Evolutionary conservation across 2,797 vertebrate genomes (phyloP).

Genomic region (Octomys mimax): DNA sequence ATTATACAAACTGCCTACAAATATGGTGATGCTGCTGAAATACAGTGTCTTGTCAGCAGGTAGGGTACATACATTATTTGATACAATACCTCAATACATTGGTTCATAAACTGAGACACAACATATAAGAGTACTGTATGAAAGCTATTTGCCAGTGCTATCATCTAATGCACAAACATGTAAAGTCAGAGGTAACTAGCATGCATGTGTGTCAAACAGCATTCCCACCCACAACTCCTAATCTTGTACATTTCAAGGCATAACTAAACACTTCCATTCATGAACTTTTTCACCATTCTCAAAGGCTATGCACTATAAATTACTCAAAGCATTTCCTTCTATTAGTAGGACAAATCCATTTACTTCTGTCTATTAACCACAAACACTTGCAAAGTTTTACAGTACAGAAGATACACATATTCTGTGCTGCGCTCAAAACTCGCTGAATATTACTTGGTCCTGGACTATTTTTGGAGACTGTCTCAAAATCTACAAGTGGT

Average conservation of each 20-base stretch:
- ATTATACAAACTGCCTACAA: slow-evolving; percentile 22
- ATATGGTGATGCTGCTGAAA: slow-evolving; percentile 27
- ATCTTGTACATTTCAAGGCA: not conserved
- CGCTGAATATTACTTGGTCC: not conserved
- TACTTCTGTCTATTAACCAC: slow-evolving; percentile 43
- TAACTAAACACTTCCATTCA: slow-evolving; percentile 22
- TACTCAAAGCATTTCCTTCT: slow-evolving; percentile 31
- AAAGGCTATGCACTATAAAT: slow-evolving; percentile 22
- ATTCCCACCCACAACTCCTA: not conserved
- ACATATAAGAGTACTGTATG: not conserved
- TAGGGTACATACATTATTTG: not conserved
- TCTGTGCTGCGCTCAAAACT: slow-evolving; percentile 43
- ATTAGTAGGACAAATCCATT: not conserved
- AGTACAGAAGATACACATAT: not conserved
- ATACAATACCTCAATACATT: not conserved
- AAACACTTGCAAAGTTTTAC: slow-evolving; percentile 59
- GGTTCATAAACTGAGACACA: slow-evolving; percentile 25
- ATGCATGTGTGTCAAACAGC: not conserved
- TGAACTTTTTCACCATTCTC: slow-evolving; percentile 28
- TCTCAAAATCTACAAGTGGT: slow-evolving; percentile 67
- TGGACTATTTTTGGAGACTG: not conserved
- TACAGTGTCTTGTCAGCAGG: slow-evolving; percentile 1
- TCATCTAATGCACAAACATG: not conserved
- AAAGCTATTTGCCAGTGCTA: not conserved
- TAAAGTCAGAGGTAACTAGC: not conserved